Conservation (phyloP, 2,888 invertebrate species). For the Meganola albula region DNA sequence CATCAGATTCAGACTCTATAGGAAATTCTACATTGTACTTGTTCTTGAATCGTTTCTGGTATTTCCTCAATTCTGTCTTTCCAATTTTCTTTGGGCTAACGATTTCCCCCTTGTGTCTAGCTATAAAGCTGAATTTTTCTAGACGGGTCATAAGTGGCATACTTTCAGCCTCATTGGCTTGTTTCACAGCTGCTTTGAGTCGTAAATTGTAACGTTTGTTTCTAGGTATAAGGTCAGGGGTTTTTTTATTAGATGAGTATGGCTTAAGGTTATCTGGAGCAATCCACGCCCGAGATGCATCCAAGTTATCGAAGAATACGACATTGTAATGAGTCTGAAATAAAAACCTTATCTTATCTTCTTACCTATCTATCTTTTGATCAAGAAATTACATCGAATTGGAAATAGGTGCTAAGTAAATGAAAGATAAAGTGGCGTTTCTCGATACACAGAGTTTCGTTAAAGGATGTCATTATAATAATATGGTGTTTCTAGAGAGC, state of each 20-base stretch:
- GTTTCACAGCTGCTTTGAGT: constrained; percentile 45
- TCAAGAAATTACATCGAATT: no score
- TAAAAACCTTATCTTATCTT: no score
- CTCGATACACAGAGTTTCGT: no score
- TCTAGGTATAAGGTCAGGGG: constrained; percentile 25
- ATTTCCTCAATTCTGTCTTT: constrained; percentile 39
- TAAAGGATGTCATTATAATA: no score
- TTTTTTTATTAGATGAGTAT: constrained; percentile 40
- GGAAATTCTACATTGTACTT: constrained; percentile 49
- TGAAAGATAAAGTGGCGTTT: no score
- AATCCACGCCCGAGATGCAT: constrained; percentile 69
- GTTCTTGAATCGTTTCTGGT: constrained; percentile 44
- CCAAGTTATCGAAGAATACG: constrained; percentile 65
- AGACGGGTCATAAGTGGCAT: constrained; percentile 51
- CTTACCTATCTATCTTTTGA: no score
- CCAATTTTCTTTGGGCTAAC: constrained; percentile 45
- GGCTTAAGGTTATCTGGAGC: constrained; percentile 49
- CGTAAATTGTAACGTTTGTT: constrained; percentile 42
- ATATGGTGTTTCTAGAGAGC: no score
- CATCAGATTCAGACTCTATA: constrained; percentile 40
- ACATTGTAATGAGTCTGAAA: constrained; percentile 77
- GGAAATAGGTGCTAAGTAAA: no score
- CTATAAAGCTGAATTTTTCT: constrained; percentile 62
- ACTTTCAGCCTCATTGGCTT: constrained; percentile 59
- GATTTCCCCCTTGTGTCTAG: constrained; percentile 60